A percentile compares a stretch with the other conserved stretches of the same genome.
Evolutionary conservation across 2,113 vertebrate genomes (phyloP).

Genomic region (Sander lucioperca): DNA sequence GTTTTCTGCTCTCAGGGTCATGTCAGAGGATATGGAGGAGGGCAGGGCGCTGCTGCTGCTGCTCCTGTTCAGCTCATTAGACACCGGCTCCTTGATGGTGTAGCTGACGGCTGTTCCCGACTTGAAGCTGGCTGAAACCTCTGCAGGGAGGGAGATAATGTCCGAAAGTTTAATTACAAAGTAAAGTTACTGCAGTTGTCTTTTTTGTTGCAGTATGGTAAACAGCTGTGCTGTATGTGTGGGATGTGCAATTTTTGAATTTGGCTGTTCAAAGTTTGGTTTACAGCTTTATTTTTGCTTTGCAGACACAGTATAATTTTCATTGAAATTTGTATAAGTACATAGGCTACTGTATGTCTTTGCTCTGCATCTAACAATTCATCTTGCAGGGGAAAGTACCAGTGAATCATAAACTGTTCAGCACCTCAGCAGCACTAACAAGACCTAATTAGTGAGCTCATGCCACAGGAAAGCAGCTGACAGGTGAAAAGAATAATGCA

Average conservation of each 20-base stretch:
- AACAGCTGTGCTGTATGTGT: not conserved
- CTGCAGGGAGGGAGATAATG: slow-evolving; percentile 79
- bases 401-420: slow-evolving; percentile 3
- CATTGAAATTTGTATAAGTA: slow-evolving; percentile 22
- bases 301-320: not conserved
- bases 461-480: slow-evolving; percentile 19
- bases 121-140: slow-evolving; percentile 92
- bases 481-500: slow-evolving; percentile 29
- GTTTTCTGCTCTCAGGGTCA: slow-evolving; percentile 85
- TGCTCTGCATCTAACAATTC: slow-evolving; percentile 1
- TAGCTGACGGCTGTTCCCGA: slow-evolving; percentile 88
- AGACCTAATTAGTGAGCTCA: slow-evolving; percentile 38
- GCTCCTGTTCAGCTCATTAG: slow-evolving; percentile 85
- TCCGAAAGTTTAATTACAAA: not conserved
- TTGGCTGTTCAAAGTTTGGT: not conserved
- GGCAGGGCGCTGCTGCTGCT: slow-evolving; percentile 84
- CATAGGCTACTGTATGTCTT: not conserved
- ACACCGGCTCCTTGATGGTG: slow-evolving; percentile 86
- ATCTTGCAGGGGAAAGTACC: not conserved
- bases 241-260: not conserved
- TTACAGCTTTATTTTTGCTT: too few species aligned
- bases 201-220: too few species aligned
- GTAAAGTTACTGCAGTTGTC: not conserved
- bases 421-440: slow-evolving; percentile 15
- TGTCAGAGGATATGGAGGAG: slow-evolving; percentile 87